A percentile compares a stretch with the other conserved stretches of the same genome.
Evolutionary conservation across 2,888 invertebrate species (phyloP).

Genomic region (Trilocha varians): DNA sequence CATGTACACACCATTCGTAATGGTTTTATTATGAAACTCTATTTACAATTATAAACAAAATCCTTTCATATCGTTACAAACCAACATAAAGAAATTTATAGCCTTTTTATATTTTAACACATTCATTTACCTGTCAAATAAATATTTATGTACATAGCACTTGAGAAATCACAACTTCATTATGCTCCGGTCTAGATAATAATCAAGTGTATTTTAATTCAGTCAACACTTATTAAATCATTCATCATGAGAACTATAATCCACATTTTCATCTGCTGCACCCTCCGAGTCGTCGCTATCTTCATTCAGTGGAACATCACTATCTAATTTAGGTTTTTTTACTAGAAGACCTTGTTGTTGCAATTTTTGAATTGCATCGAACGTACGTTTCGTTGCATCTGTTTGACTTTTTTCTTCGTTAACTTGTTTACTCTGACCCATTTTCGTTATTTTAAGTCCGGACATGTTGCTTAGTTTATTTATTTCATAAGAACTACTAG

Average conservation of each 20-base stretch:
- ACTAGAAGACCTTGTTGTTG: conserved; percentile 59
- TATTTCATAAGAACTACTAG: conserved; percentile 44
- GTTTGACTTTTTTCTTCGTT: conserved; percentile 44
- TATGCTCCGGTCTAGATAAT: too few species aligned
- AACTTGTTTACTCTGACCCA: conserved; percentile 42
- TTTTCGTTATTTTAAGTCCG: conserved; percentile 48
- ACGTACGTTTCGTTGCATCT: conserved; percentile 38
- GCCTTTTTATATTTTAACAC: too few species aligned
- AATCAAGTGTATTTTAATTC: background rate
- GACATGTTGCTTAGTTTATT: conserved; percentile 41
- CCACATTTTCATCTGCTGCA: conserved; percentile 29
- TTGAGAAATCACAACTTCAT: background rate
- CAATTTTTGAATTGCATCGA: conserved; percentile 59
- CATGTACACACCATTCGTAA: background rate
- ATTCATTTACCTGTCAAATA: too few species aligned
- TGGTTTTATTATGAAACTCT: too few species aligned
- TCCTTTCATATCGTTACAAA: too few species aligned
- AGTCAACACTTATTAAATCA: background rate
- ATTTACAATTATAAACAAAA: too few species aligned
- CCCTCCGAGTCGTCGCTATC: conserved; percentile 33
- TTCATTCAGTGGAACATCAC: conserved; percentile 17
- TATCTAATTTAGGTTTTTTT: conserved; percentile 52
- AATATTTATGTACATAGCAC: background rate
- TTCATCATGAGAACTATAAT: conserved; percentile 25
- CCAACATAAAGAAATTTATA: too few species aligned